Evolutionary conservation across 2,113 vertebrate species (phyloP).

Genomic region (Semicossyphus pulcher): DNA sequence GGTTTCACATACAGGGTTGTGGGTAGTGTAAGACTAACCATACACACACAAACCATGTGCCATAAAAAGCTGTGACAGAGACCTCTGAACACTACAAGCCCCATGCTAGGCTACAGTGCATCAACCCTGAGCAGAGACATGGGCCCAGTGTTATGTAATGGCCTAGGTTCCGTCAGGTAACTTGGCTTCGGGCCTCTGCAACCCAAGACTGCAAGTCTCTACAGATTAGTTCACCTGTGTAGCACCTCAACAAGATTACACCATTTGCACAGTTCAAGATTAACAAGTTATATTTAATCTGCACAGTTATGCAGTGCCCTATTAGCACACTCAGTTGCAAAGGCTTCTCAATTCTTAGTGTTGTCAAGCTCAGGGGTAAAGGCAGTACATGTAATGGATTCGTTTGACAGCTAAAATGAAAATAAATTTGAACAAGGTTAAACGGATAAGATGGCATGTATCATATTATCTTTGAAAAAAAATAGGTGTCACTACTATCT

Average conservation of each 20-base stretch:
- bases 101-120: conserved; percentile 35
- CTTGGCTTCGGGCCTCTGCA: conserved; percentile 36
- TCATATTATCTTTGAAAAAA: too few relatives aligned
- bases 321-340: conserved; percentile 16
- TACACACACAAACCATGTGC: conserved; percentile 19
- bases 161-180: conserved; percentile 55
- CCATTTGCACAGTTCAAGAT: conserved; percentile 57
- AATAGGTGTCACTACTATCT: too few relatives aligned
- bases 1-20: not conserved
- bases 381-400: not conserved
- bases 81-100: conserved; percentile 42
- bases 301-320: conserved; percentile 30
- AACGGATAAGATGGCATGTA: too few relatives aligned
- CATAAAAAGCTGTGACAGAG: conserved; percentile 55
- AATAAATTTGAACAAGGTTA: too few relatives aligned
- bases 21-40: conserved; percentile 9
- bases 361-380: conserved; percentile 5
- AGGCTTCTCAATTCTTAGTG: not conserved
- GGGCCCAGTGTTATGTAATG: conserved; percentile 62
- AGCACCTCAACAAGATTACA: conserved; percentile 59
- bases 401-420: not conserved
- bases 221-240: conserved; percentile 63
- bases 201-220: conserved; percentile 45
- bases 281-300: conserved; percentile 67
- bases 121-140: conserved; percentile 20